A percentile compares a stretch with the other conserved stretches of the same genome.
Conservation (phyloP, 2,797 vertebrate genomes). For the Alcedo atthis region DNA sequence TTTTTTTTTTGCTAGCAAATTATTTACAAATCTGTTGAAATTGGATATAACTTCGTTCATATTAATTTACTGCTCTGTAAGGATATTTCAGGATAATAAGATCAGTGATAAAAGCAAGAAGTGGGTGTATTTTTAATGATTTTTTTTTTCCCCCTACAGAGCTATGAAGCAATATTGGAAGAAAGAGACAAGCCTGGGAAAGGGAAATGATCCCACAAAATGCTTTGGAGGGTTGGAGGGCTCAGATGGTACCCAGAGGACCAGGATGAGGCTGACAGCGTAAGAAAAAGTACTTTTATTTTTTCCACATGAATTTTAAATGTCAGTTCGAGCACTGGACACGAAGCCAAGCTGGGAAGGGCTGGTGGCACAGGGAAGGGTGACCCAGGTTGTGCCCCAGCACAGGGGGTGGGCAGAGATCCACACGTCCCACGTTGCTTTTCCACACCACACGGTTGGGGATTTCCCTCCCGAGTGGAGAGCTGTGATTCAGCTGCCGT, state of each 20-base stretch:
- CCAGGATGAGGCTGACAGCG: background rate
- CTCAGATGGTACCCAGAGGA: background rate
- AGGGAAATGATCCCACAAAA: background rate
- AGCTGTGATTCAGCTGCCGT: background rate
- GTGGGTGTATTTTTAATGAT: conserved; percentile 8
- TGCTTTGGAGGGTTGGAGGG: background rate
- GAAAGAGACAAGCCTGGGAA: background rate
- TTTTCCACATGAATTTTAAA: background rate
- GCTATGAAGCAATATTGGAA: background rate
- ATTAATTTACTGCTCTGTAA: background rate
- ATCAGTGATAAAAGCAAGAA: conserved; percentile 13
- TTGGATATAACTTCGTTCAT: background rate
- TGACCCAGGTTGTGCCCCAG: background rate
- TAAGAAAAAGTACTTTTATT: background rate
- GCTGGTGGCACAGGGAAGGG: accelerated
- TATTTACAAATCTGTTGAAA: conserved; percentile 48
- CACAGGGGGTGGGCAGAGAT: background rate
- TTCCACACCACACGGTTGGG: accelerated
- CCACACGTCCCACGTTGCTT: background rate
- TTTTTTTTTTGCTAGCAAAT: background rate
- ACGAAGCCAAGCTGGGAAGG: background rate
- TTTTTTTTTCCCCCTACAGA: background rate
- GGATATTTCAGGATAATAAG: conserved; percentile 33
- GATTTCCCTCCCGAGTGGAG: background rate
- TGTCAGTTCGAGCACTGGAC: accelerated